Conservation (phyloP, 2,888 invertebrate species). For the Drosophila melanosoma region DNA sequence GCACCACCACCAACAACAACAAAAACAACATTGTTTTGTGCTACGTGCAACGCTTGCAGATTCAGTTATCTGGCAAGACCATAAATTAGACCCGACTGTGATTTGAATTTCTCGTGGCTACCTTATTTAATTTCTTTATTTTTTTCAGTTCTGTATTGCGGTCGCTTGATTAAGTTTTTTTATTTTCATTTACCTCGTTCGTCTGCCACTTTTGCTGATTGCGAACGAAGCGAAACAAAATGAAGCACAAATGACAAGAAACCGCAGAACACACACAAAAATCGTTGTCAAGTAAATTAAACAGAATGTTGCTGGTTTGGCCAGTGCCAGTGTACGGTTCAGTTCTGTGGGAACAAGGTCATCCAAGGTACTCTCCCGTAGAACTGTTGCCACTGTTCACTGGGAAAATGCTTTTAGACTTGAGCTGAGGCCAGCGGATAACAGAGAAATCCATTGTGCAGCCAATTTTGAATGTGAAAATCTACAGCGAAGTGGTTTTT, state of each 20-base stretch:
- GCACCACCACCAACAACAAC: not conserved
- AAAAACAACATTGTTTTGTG: not conserved
- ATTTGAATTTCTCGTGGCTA: constrained; percentile 62
- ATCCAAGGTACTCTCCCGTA: constrained; percentile 20
- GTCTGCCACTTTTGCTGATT: constrained; percentile 33
- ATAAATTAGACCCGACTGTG: constrained; percentile 56
- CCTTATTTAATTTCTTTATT: constrained; percentile 43
- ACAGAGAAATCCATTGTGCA: constrained; percentile 30
- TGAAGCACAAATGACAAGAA: constrained; percentile 31
- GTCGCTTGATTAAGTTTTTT: constrained; percentile 58
- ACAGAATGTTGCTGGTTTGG: constrained; percentile 38
- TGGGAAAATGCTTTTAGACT: constrained; percentile 36
- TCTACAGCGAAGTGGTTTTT: constrained; percentile 3
- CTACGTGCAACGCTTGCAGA: constrained; percentile 62
- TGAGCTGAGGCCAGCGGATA: constrained; percentile 1
- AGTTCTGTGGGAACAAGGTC: constrained; percentile 68
- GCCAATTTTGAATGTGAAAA: constrained; percentile 19
- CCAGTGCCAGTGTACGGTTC: constrained; percentile 41
- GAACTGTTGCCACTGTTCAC: constrained; percentile 30
- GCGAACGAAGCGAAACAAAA: constrained; percentile 35
- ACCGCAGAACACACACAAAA: constrained; percentile 38
- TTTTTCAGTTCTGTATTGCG: constrained; percentile 41
- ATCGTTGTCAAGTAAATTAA: constrained; percentile 49
- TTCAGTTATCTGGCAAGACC: constrained; percentile 36
- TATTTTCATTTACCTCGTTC: constrained; percentile 34